These are phyloP conservation scores for Lamprologus tigripictilis DNA, from an alignment of 2,113 vertebrate genomes.

Conservation along the genomic window DNA sequence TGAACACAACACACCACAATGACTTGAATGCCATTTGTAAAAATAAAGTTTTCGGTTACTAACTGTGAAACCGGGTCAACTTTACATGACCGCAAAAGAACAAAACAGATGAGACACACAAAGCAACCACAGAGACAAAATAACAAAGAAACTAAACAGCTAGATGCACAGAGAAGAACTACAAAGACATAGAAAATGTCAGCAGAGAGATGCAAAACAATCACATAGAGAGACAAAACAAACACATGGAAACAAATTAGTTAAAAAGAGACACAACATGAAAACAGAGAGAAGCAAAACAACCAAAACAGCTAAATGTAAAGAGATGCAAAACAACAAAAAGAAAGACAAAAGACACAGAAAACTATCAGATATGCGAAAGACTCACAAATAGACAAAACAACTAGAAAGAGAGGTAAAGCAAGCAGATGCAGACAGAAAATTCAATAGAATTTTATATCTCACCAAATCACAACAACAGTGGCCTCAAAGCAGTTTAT, in stretches of 20 bases:
- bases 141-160: not conserved
- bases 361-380: not conserved
- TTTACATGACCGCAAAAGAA: not conserved
- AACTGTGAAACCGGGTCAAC: not conserved
- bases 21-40: not conserved
- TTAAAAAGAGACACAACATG: not conserved
- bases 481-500: not conserved
- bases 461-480: not conserved
- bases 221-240: not conserved
- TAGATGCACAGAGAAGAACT: not conserved
- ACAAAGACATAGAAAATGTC: not conserved
- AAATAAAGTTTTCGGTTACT: not conserved
- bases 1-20: not conserved
- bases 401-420: not conserved
- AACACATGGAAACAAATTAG: not conserved
- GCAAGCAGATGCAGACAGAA: not conserved
- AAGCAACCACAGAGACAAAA: not conserved
- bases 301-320: not conserved
- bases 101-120: not conserved
- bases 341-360: not conserved
- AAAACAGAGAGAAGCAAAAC: not conserved
- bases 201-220: not conserved
- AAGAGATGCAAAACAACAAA: not conserved
- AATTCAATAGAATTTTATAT: not conserved
- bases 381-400: not conserved